These are phyloP conservation scores for Gasterosteus aculeatus DNA, from an alignment of 2,113 vertebrate genomes.

Conservation along the genomic window DNA sequence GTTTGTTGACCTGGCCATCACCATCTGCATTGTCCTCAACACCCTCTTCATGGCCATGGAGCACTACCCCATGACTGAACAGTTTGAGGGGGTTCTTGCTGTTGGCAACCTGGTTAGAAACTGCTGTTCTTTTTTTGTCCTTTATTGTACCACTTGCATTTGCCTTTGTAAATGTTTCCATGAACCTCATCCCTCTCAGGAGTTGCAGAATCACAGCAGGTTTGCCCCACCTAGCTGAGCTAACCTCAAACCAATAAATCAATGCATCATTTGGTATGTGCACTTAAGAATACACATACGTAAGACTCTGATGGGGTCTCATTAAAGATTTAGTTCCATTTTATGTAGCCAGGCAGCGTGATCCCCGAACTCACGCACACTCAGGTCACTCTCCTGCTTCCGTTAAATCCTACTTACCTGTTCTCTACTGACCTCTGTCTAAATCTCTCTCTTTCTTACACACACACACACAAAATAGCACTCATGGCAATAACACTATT, in stretches of 20 bases:
- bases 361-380: slow-evolving; percentile 49
- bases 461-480: background rate
- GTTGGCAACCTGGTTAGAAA: slow-evolving; percentile 94
- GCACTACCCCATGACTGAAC: slow-evolving; percentile 92
- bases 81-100: slow-evolving; percentile 86
- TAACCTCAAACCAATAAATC: slow-evolving; percentile 51
- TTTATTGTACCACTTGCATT: background rate
- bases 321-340: slow-evolving; percentile 76
- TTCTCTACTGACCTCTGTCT: slow-evolving; percentile 20
- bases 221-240: slow-evolving; percentile 31
- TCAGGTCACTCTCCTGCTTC: slow-evolving; percentile 55
- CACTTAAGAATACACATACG: slow-evolving; percentile 61
- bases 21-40: slow-evolving; percentile 98
- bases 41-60: slow-evolving; percentile 99
- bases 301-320: slow-evolving; percentile 63
- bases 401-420: slow-evolving; percentile 42
- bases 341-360: slow-evolving; percentile 65
- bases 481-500: slow-evolving; percentile 8
- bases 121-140: background rate
- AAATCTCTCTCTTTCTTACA: background rate
- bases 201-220: slow-evolving; percentile 42
- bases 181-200: slow-evolving; percentile 13
- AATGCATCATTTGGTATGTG: slow-evolving; percentile 55
- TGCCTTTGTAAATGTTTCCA: slow-evolving; percentile 13
- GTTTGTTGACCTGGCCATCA: slow-evolving; percentile 97